Evolutionary conservation across 1,140 invertebrate genomes (phyloP).

Genomic region (Drosophila albomicans): DNA sequence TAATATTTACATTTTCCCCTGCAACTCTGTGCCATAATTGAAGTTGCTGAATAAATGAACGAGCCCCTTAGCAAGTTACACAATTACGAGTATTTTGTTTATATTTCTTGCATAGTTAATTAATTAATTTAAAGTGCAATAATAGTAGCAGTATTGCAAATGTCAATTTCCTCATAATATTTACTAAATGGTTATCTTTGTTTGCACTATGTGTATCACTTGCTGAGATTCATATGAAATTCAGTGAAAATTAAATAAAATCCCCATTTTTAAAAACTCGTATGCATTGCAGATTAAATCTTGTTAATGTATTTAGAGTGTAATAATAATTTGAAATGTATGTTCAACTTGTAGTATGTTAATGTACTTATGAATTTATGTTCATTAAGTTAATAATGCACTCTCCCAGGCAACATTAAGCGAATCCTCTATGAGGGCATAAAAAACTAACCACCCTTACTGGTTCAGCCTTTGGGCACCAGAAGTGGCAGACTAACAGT

Average conservation of each 20-base stretch:
- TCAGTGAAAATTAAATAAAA: background rate
- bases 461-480: background rate
- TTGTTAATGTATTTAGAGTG: background rate
- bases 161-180: background rate
- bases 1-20: background rate
- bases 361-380: background rate
- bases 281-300: background rate
- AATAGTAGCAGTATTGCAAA: background rate
- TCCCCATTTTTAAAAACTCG: background rate
- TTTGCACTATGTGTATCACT: too few relatives aligned
- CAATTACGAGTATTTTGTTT: too few relatives aligned
- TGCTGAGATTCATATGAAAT: too few relatives aligned
- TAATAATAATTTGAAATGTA: background rate
- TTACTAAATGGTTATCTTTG: background rate
- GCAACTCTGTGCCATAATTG: too few relatives aligned
- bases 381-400: constrained; percentile 10
- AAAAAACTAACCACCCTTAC: constrained; percentile 1
- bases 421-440: background rate
- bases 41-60: too few relatives aligned
- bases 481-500: background rate
- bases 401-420: constrained; percentile 1
- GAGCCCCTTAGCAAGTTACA: too few relatives aligned
- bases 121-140: background rate
- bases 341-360: background rate
- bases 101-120: background rate